Base-by-base conservation (phyloP, 2,888 invertebrate genomes). In the Spodoptera picta region DNA sequence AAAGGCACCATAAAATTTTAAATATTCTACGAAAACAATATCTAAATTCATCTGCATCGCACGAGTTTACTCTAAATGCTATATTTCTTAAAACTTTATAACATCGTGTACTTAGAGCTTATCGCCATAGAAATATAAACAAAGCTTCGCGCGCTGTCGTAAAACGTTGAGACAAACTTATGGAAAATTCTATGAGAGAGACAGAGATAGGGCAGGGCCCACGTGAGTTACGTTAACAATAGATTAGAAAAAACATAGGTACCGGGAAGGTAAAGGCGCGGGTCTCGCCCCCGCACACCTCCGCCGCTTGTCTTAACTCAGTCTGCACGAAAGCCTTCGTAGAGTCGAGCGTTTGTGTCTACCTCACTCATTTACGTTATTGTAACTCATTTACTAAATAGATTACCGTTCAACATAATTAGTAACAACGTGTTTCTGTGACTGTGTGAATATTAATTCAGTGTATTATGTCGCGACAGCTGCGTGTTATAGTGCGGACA, bases 181-280 rank as follows among this genome's bases (percentile, higher is more conserved):
- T 75, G 65, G 46, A 63, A 64, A 59, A 54, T 59, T 58, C 51
- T 65, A 68, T 70, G 70, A 67, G 67, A 62, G 60, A 83, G 88
- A 92, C 65, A 85, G 90, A 87, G 91, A 93, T 69, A 69, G 82
- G 64, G 57, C 64, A 77, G 79, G 83, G 82, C 88, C 90, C 93
- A 94, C 93, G 92, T 93, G 93, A 90, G 90, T 83, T 83, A 87
- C 79, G 90, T 89, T 90, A 92, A 94, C 94, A 93, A 94, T 92
- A 92, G 94, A 87, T 87, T 86, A 87, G 81, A 92, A 92, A 90
- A 92, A 90, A 81, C 82, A 75, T 83, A 81, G 84, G 82, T 94
- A 94, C 94, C 94, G 93, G 94, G 88, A 90, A 91, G 91, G 92
- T 90, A 88, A 72, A 79, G 79, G 69, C 83, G 85, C 84, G 85